Percentiles rank a stretch among this genome's conserved stretches.
phyloP scores from a whole-genome alignment of 2,113 vertebrate genomes.

The Isichthys henryi region DNA sequence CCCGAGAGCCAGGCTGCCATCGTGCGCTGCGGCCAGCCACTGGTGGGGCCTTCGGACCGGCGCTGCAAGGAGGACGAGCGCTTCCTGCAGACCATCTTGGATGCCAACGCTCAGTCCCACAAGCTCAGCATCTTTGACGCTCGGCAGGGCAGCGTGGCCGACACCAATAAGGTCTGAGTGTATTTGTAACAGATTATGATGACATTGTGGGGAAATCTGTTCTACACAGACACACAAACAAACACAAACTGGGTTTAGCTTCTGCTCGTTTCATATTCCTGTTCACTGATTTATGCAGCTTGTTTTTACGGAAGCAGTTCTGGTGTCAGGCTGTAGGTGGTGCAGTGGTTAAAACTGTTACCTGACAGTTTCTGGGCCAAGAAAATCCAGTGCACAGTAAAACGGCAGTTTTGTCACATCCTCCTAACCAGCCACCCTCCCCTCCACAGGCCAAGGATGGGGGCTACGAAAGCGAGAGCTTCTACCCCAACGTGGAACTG shows the following conservation, averaged over 20 bases:
- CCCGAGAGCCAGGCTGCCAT: constrained; percentile 92
- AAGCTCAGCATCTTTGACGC: constrained; percentile 92
- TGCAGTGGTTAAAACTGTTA: not conserved
- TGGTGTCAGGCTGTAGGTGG: not conserved
- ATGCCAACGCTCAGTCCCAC: constrained; percentile 94
- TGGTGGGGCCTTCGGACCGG: constrained; percentile 82
- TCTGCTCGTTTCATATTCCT: not conserved
- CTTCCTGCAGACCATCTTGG: constrained; percentile 89
- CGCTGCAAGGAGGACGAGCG: constrained; percentile 94
- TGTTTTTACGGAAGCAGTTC: not conserved
- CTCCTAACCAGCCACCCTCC: not conserved
- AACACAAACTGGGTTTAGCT: not conserved
- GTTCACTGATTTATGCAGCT: not conserved
- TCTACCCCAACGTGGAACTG: constrained; percentile 83
- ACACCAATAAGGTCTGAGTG: constrained; percentile 78
- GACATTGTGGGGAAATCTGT: too few relatives aligned
- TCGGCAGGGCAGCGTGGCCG: constrained; percentile 78
- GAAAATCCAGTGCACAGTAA: not conserved
- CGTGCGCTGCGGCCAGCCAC: constrained; percentile 83
- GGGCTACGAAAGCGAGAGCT: constrained; percentile 83
- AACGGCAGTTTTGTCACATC: not conserved
- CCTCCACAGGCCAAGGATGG: constrained; percentile 81
- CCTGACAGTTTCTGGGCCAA: not conserved
- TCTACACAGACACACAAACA: not conserved
- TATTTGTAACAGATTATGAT: not conserved